phyloP scores from a whole-genome alignment of 1,140 invertebrate genomes.

The Ladona fulva region DNA sequence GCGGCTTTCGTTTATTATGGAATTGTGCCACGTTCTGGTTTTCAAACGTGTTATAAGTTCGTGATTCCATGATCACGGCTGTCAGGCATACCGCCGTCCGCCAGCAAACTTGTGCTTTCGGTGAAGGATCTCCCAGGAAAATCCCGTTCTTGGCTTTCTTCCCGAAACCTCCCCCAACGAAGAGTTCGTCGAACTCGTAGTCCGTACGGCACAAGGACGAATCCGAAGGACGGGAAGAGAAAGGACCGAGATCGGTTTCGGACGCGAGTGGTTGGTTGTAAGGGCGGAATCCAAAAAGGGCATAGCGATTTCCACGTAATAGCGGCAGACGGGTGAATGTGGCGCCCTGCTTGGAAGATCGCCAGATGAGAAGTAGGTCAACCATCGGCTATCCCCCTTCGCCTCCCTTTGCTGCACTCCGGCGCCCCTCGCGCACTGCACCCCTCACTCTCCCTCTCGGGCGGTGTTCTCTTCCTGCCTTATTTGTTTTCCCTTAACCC shows the following conservation, averaged over 20 bases:
- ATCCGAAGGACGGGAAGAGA: neutral
- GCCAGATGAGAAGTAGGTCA: conserved; percentile 3
- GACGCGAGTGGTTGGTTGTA: neutral
- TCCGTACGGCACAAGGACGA: neutral
- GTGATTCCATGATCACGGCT: no score
- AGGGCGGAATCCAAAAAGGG: neutral
- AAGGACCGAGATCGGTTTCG: neutral
- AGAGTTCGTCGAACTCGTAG: neutral
- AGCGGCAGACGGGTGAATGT: neutral
- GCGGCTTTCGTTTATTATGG: no score
- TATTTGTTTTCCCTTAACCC: neutral
- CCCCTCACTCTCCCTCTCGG: neutral
- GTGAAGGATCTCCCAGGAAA: no score
- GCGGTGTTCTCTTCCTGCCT: neutral
- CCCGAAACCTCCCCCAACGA: neutral
- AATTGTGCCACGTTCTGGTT: no score
- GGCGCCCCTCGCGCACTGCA: neutral
- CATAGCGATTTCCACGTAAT: neutral
- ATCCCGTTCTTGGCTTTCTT: neutral
- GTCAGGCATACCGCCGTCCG: no score
- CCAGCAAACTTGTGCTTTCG: no score
- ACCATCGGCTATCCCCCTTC: neutral
- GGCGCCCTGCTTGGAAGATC: conserved; percentile 1
- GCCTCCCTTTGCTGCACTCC: neutral
- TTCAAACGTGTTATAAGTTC: no score